Conservation (phyloP, 2,888 invertebrate species). For the Limnephilus auricula region DNA sequence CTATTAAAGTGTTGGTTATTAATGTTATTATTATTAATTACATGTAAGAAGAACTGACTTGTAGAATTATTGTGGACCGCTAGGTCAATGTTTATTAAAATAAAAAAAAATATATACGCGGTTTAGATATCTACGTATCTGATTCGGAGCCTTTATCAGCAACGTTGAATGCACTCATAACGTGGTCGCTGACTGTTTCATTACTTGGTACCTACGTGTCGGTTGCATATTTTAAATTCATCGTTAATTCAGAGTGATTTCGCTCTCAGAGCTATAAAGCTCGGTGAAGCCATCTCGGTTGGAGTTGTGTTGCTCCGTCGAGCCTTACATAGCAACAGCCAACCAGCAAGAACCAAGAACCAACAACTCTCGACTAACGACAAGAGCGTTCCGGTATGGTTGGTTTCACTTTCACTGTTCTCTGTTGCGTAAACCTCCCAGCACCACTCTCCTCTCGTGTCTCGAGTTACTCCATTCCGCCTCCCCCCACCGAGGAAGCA, state of each 20-base stretch:
- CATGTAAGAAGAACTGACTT: neutral
- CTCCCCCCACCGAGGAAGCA: neutral
- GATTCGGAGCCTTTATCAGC: neutral
- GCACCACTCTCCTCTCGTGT: slow-evolving; percentile 10
- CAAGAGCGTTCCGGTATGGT: slow-evolving; percentile 50
- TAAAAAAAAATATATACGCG: neutral
- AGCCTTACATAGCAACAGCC: slow-evolving; percentile 16
- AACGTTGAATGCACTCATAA: slow-evolving; percentile 2
- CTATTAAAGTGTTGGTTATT: neutral
- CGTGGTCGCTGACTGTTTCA: neutral
- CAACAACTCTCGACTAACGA: slow-evolving; percentile 9
- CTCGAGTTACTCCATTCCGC: slow-evolving; percentile 5
- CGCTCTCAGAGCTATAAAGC: slow-evolving; percentile 27
- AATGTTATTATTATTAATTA: too few species aligned
- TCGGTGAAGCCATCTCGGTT: neutral
- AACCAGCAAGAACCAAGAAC: neutral
- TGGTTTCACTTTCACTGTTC: slow-evolving; percentile 57
- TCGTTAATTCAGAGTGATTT: slow-evolving; percentile 7
- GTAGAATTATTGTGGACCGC: neutral
- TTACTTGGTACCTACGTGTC: neutral
- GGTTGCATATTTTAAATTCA: neutral
- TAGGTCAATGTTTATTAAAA: neutral
- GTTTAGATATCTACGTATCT: neutral
- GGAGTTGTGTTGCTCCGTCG: neutral
- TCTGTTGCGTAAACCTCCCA: slow-evolving; percentile 45